A percentile compares a stretch with the other conserved stretches of the same genome.
Conservation (phyloP, 1,140 invertebrate genomes). For the Cheumatopsyche charites region DNA sequence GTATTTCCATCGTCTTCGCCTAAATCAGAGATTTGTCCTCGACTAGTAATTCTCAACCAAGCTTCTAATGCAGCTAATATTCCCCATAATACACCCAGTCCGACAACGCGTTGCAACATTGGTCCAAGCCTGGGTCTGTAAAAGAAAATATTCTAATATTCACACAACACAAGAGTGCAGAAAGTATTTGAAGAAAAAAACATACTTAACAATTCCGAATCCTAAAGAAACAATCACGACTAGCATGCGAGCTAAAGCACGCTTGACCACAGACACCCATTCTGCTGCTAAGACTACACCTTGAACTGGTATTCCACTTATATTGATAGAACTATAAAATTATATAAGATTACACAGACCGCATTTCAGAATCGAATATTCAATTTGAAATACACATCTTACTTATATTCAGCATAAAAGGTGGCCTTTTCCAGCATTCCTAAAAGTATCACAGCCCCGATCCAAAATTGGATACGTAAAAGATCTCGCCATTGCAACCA, state of each 20-base stretch:
- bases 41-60: constrained; percentile 74
- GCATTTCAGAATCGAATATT: not conserved
- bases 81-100: constrained; percentile 82
- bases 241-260: constrained; percentile 88
- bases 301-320: constrained; percentile 71
- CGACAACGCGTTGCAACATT: constrained; percentile 84
- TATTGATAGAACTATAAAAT: constrained; percentile 70
- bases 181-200: constrained; percentile 42
- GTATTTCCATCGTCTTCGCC: constrained; percentile 67
- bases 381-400: not conserved
- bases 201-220: constrained; percentile 94
- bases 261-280: constrained; percentile 82
- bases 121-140: constrained; percentile 82
- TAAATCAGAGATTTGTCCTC: not conserved
- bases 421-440: constrained; percentile 87
- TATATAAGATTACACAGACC: not conserved
- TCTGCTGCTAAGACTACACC: constrained; percentile 82
- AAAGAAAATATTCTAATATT: constrained; percentile 3
- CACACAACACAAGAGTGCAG: not conserved
- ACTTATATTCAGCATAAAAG: constrained; percentile 84
- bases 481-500: constrained; percentile 88
- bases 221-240: constrained; percentile 93
- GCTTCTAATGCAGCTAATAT: constrained; percentile 81
- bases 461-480: constrained; percentile 94
- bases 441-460: constrained; percentile 85